These are phyloP conservation scores for Synergus laeviventris DNA, from an alignment of 2,888 invertebrate species.

Conservation along the genomic window DNA sequence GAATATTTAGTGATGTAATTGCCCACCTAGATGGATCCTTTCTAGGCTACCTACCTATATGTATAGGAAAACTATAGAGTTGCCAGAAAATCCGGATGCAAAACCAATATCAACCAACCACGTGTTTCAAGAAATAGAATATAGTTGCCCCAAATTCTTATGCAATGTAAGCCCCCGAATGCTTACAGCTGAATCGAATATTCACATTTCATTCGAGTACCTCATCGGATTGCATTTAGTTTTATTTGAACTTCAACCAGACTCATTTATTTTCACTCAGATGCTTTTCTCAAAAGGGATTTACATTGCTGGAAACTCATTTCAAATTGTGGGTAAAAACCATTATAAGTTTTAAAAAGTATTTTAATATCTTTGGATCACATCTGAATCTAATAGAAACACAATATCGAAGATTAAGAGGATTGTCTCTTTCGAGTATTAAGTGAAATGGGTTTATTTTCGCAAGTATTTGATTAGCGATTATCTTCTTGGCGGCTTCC, in stretches of 20 bases:
- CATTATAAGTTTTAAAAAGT: no score
- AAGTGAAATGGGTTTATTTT: constrained; percentile 34
- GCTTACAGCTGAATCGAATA: neutral
- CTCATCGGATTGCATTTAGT: neutral
- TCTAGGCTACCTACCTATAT: constrained; percentile 54
- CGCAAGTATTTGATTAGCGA: constrained; percentile 54
- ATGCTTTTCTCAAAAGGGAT: neutral
- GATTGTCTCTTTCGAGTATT: neutral
- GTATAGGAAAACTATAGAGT: constrained; percentile 50
- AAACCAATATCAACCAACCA: constrained; percentile 68
- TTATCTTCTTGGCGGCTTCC: constrained; percentile 64
- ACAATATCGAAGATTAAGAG: neutral
- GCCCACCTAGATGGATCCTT: constrained; percentile 65
- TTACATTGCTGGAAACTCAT: neutral
- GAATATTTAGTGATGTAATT: constrained; percentile 75
- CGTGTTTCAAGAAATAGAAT: constrained; percentile 54
- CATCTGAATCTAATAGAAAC: neutral
- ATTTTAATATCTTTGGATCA: no score
- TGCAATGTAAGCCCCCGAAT: neutral
- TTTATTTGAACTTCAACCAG: neutral
- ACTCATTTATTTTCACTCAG: neutral
- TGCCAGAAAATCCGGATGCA: constrained; percentile 66
- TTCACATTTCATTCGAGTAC: neutral
- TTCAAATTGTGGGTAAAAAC: no score
- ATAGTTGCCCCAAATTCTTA: neutral